phyloP scores from a whole-genome alignment of 2,888 invertebrate species.

The Pharmacophagus antenor region DNA sequence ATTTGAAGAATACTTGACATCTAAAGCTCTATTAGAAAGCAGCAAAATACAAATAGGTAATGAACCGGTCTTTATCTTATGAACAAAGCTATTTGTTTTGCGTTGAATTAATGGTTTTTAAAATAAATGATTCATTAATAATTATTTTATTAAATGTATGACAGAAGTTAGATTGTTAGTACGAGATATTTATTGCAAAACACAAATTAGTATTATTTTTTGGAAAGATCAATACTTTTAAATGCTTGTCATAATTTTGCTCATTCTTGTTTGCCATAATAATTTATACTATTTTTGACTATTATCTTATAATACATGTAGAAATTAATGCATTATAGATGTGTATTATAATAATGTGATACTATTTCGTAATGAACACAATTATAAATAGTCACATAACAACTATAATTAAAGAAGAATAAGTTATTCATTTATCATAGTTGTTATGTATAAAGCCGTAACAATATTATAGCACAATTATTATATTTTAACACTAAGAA shows the following conservation, averaged over 20 bases:
- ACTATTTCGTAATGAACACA: no score
- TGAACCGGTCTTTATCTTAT: conserved; percentile 41
- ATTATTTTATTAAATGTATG: background rate
- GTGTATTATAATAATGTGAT: background rate
- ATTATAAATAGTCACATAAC: no score
- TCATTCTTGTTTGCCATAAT: background rate
- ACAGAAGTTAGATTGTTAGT: background rate
- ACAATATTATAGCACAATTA: no score
- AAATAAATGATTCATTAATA: background rate
- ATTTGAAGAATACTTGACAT: conserved; percentile 86
- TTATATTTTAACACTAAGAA: no score
- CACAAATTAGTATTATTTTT: no score
- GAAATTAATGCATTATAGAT: no score
- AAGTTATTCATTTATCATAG: no score
- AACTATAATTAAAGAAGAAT: no score
- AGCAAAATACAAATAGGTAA: conserved; percentile 83
- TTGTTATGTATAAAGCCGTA: no score
- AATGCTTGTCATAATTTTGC: background rate
- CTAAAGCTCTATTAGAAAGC: conserved; percentile 87
- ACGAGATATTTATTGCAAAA: background rate
- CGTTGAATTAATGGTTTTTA: conserved; percentile 34
- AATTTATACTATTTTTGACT: background rate
- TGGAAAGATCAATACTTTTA: background rate
- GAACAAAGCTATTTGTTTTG: conserved; percentile 36
- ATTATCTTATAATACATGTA: no score